Evolutionary conservation across 1,140 invertebrate species (phyloP).

Genomic region (Rhizoglyphus robini): DNA sequence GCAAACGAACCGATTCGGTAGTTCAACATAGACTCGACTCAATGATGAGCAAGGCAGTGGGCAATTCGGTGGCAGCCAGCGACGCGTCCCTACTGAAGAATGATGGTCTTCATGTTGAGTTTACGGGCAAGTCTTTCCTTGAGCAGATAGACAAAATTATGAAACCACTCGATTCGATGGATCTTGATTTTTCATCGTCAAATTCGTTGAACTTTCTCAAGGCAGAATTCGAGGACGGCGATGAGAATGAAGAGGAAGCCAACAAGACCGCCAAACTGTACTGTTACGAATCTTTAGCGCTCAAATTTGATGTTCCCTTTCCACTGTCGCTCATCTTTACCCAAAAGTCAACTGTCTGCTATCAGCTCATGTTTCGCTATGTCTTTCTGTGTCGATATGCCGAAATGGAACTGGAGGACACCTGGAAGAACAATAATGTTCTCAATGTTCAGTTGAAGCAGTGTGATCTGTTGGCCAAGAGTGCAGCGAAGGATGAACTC

Average conservation of each 20-base stretch:
- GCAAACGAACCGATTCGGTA: conserved; percentile 68
- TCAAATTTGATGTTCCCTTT: conserved; percentile 87
- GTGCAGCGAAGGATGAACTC: not conserved
- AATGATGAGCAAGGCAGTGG: conserved; percentile 65
- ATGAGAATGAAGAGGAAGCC: conserved; percentile 6
- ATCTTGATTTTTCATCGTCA: not conserved
- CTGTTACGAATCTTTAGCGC: conserved; percentile 85
- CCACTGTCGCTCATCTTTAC: conserved; percentile 85
- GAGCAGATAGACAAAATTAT: conserved; percentile 14
- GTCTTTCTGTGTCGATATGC: conserved; percentile 86
- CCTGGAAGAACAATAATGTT: conserved; percentile 16
- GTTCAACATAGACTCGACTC: conserved; percentile 71
- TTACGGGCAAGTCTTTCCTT: conserved; percentile 3
- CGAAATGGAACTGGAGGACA: conserved; percentile 51
- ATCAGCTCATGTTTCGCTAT: conserved; percentile 93
- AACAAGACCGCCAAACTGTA: conserved; percentile 30
- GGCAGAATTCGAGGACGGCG: not conserved
- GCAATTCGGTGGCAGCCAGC: conserved; percentile 65
- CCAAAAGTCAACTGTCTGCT: conserved; percentile 46
- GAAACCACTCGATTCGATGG: not conserved
- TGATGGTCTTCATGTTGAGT: conserved; percentile 48
- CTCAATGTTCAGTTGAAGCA: conserved; percentile 6
- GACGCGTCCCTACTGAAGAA: conserved; percentile 70
- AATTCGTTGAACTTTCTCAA: not conserved
- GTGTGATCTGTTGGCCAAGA: not conserved